Conservation (phyloP, 2,888 invertebrate species). For the Drosophila meridiana region DNA sequence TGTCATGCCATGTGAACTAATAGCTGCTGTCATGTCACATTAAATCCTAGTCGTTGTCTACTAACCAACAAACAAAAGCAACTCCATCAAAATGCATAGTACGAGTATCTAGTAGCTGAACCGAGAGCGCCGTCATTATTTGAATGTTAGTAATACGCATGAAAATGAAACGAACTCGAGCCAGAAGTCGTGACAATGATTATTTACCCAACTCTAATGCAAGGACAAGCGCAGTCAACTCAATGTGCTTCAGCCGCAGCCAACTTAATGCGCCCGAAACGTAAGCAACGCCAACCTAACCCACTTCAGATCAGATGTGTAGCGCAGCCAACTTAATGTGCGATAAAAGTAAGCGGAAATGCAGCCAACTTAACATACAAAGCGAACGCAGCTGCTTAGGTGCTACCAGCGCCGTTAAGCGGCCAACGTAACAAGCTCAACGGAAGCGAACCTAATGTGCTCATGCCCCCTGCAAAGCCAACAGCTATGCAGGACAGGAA, state of each 20-base stretch:
- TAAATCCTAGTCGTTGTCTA: conserved; percentile 32
- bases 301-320: neutral
- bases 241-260: conserved; percentile 8
- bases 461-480: neutral
- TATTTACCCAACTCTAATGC: neutral
- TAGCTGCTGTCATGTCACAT: conserved; percentile 27
- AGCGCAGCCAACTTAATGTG: conserved; percentile 12
- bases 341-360: conserved; percentile 5
- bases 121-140: conserved; percentile 2
- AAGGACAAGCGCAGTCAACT: neutral
- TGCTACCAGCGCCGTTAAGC: neutral
- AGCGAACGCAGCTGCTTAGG: neutral
- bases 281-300: conserved; percentile 10
- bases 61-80: conserved; percentile 33
- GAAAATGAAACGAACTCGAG: conserved; percentile 9
- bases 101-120: neutral
- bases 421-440: neutral
- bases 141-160: conserved; percentile 44
- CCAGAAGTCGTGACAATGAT: neutral
- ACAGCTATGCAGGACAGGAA: neutral
- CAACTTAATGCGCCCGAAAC: conserved; percentile 8
- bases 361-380: conserved; percentile 11
- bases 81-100: conserved; percentile 16
- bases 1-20: conserved; percentile 43
- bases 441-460: neutral